Evolutionary conservation across 2,797 vertebrate species (phyloP).

Genomic region (Mus spretus): DNA sequence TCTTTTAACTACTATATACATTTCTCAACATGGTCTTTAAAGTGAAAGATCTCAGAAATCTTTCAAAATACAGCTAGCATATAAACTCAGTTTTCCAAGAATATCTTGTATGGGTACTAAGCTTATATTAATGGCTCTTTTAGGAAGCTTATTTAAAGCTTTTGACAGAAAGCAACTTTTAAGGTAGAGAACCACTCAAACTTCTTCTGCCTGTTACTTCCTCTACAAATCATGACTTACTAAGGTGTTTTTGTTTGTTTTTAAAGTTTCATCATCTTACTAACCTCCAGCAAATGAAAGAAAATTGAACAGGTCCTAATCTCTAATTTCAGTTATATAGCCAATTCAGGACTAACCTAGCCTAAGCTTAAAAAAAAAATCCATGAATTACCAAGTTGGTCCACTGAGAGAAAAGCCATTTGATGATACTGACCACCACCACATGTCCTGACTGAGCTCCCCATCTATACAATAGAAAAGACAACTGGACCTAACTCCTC

Average conservation of each 20-base stretch:
- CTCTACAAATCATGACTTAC: slow-evolving; percentile 1
- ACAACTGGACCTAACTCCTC: not conserved
- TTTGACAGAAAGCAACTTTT: slow-evolving; percentile 53
- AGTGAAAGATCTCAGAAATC: slow-evolving; percentile 3
- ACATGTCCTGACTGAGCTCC: slow-evolving; percentile 13
- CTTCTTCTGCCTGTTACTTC: slow-evolving; percentile 56
- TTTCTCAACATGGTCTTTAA: slow-evolving; percentile 52
- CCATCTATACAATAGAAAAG: slow-evolving; percentile 43
- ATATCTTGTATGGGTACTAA: not conserved
- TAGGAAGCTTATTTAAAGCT: slow-evolving; percentile 39
- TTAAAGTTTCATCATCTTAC: not conserved
- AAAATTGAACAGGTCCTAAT: slow-evolving; percentile 44
- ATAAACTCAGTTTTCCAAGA: not conserved
- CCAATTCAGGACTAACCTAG: slow-evolving; percentile 16
- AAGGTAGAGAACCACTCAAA: slow-evolving; percentile 12
- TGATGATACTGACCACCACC: slow-evolving; percentile 33
- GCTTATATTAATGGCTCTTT: slow-evolving; percentile 27
- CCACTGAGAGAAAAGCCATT: slow-evolving; percentile 48
- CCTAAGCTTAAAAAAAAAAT: slow-evolving; percentile 40
- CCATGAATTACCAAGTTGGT: slow-evolving; percentile 11
- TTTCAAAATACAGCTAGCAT: not conserved
- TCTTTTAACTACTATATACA: slow-evolving; percentile 32
- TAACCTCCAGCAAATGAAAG: slow-evolving; percentile 53
- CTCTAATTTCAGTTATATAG: slow-evolving; percentile 54
- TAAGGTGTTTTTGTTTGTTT: not conserved